These are phyloP conservation scores for Suncus etruscus DNA, from an alignment of 2,113 vertebrate genomes.

Conservation along the genomic window DNA sequence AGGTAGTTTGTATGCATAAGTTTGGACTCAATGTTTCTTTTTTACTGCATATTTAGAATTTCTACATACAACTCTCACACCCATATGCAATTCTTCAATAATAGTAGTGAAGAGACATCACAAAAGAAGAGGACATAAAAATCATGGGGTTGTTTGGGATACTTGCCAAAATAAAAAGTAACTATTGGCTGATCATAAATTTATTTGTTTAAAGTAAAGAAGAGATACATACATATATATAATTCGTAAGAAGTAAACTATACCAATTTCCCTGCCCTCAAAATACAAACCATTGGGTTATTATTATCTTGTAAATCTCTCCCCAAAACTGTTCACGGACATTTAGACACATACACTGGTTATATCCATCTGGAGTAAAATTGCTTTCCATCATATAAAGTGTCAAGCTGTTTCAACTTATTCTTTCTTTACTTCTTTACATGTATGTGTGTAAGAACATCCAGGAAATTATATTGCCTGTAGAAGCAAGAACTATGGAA, in stretches of 20 bases:
- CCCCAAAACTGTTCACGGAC: conserved; percentile 54
- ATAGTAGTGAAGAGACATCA: background rate
- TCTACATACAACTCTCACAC: background rate
- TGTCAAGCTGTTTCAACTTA: conserved; percentile 67
- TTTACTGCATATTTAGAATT: background rate
- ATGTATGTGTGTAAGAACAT: background rate
- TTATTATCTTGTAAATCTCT: conserved; percentile 13
- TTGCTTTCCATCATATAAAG: conserved; percentile 51
- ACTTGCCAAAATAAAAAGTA: conserved; percentile 8
- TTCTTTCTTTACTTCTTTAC: conserved; percentile 7
- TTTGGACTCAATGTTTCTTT: background rate
- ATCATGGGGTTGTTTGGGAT: background rate
- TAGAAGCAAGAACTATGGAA: background rate
- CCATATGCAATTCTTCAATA: background rate
- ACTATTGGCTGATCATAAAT: background rate
- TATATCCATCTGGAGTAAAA: conserved; percentile 63
- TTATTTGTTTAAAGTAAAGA: background rate
- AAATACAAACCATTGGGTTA: background rate
- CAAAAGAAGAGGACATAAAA: background rate
- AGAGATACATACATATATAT: background rate
- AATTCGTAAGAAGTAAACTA: background rate
- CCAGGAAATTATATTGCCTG: conserved; percentile 34
- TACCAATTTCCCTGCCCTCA: background rate
- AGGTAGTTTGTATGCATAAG: background rate
- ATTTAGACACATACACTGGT: conserved; percentile 63